Conservation (phyloP, 2,888 invertebrate species). For the Amiota communis region DNA sequence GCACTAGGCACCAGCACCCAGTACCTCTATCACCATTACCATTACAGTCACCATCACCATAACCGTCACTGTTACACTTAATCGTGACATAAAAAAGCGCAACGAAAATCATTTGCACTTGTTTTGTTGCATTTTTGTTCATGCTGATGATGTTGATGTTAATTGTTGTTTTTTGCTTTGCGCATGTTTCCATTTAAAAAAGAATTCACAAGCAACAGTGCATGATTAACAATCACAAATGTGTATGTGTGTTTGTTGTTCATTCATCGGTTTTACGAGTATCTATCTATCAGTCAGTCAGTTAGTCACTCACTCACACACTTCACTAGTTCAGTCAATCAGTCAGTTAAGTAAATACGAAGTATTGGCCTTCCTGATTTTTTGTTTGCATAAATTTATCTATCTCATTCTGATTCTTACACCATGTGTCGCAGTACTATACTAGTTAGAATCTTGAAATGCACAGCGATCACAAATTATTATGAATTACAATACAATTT, state of each 20-base stretch:
- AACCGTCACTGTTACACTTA: slow-evolving; percentile 44
- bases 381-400: no score
- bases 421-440: no score
- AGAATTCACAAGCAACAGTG: background rate
- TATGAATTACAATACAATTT: no score
- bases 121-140: slow-evolving; percentile 29
- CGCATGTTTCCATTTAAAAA: background rate
- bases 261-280: no score
- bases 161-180: slow-evolving; percentile 18
- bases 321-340: background rate
- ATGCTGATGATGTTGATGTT: background rate
- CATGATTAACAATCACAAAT: no score
- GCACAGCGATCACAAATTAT: no score
- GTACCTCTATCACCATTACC: background rate
- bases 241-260: no score
- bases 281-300: background rate
- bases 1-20: no score
- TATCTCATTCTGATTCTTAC: no score
- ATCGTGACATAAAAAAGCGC: slow-evolving; percentile 68
- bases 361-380: no score
- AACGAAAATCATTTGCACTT: slow-evolving; percentile 63
- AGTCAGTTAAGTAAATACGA: background rate
- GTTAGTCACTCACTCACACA: background rate
- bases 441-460: no score
- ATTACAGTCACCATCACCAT: background rate